Base-by-base conservation (phyloP, 2,888 invertebrate genomes). In the Drosophila anomalata region DNA sequence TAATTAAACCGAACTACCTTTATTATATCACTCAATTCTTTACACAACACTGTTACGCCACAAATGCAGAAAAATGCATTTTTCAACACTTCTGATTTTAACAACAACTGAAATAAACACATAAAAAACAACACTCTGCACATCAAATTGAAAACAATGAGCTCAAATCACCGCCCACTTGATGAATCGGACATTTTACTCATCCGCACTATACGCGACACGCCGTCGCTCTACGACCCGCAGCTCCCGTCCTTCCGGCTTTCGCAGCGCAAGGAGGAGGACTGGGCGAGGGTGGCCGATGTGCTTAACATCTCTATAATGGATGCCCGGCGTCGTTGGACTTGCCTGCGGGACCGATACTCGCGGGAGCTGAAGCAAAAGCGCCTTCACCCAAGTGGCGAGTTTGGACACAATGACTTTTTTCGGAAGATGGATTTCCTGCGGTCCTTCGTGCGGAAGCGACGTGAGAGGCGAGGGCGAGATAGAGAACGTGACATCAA, bases 281-380 rank as follows among this genome's bases (percentile, higher is more conserved):
- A 89, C 56, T 92, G 92, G 92, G 85, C 85, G 9, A 86, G 85
- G 73, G 86, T 92, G 9, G 90, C 90, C 1, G 71, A 80, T n/a
- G 62, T 74, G 33, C 58, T 90, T 5, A 79, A 79, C 4, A 87
- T 89, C 74, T 71, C 82, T 14, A 84, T 79, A 2, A 57, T 71
- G 41, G 76, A 77, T 26, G 91, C 91, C 29, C 80, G 90, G 11
- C 85, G 90, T n/a, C 83, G 91, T 2, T 92, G 92, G 92, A 91
- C 91, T 0, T 91, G 90, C 2, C 70, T 92, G 8, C 83, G 92
- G 2, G 92, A 92, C 72, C 89, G 91, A 8, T 92, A 92, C 68
- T 90, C 91, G 0, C 87, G 92, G 1, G 92, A 92, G 61, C 76
- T 92, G 1, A 91, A 91, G 51, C 88, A 88, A 51, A 76, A 89